A percentile compares a stretch with the other conserved stretches of the same genome.
phyloP scores from a whole-genome alignment of 2,113 vertebrate genomes.

The Carassius auratus region DNA sequence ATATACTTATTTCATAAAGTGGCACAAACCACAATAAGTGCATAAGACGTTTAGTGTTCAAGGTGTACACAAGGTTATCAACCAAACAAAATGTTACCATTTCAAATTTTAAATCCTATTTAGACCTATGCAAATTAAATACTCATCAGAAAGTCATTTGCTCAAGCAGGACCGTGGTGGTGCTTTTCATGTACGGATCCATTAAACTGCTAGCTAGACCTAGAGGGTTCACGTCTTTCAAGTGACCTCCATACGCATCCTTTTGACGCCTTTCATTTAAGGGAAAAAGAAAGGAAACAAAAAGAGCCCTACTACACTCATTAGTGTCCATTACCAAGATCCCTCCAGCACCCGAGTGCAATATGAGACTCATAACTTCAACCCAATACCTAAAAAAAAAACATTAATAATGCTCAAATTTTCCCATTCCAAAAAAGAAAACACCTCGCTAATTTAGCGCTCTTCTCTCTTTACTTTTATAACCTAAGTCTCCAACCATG shows the following conservation, averaged over 20 bases:
- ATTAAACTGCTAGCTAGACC: conserved; percentile 30
- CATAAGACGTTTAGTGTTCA: not conserved
- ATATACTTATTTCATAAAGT: not conserved
- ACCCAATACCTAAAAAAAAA: conserved; percentile 6
- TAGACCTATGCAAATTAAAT: not conserved
- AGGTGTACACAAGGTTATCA: not conserved
- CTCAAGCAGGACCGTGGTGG: conserved; percentile 2
- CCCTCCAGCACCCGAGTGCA: conserved; percentile 11
- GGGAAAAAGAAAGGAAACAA: not conserved
- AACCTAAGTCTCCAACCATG: not conserved
- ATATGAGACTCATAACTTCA: conserved; percentile 16
- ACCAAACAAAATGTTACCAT: not conserved
- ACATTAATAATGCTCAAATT: not conserved
- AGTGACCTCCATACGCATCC: conserved; percentile 16
- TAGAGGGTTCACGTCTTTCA: conserved; percentile 36
- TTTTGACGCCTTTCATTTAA: conserved; percentile 26
- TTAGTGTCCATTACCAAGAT: conserved; percentile 46
- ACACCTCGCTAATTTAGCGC: not conserved
- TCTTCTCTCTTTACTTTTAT: not conserved
- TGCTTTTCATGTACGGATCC: conserved; percentile 33
- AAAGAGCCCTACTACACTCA: conserved; percentile 33
- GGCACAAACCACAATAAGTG: not conserved
- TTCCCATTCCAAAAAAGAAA: conserved; percentile 17
- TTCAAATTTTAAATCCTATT: not conserved
- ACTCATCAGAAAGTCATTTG: conserved; percentile 21